phyloP scores from a whole-genome alignment of 2,797 vertebrate genomes.

The Tapera naevia region DNA sequence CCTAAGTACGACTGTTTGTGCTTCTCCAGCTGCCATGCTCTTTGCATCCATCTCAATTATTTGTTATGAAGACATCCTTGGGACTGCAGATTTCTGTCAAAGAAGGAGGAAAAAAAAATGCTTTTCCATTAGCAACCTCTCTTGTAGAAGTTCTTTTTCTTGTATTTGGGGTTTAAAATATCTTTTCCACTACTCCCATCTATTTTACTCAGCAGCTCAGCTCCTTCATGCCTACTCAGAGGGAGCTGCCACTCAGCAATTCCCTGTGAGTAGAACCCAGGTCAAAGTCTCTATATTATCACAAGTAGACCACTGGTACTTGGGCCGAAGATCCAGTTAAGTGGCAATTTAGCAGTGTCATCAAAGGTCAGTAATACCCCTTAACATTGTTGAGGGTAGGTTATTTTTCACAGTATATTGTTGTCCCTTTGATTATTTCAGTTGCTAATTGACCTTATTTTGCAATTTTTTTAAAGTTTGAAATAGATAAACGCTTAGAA shows the following conservation, averaged over 20 bases:
- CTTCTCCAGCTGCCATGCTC: background rate
- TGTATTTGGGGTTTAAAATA: no score
- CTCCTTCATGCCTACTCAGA: conserved; percentile 12
- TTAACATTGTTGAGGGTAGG: background rate
- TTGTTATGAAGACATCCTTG: background rate
- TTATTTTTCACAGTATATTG: background rate
- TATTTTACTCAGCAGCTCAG: no score
- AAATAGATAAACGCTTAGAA: background rate
- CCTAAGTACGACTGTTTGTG: background rate
- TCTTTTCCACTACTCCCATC: no score
- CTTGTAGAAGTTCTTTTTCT: background rate
- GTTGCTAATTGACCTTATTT: background rate
- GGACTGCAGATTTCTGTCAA: background rate
- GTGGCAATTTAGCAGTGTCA: background rate
- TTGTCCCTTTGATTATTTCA: background rate
- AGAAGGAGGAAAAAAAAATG: background rate
- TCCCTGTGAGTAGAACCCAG: no score
- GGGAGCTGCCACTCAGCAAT: no score
- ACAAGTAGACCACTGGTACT: background rate
- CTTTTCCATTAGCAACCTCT: background rate
- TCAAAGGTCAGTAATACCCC: background rate
- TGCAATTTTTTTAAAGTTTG: background rate
- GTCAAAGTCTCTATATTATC: background rate
- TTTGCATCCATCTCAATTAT: background rate
- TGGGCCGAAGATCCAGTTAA: background rate